Conservation (phyloP, 2,888 invertebrate species). For the Cryptocephalus primarius region DNA sequence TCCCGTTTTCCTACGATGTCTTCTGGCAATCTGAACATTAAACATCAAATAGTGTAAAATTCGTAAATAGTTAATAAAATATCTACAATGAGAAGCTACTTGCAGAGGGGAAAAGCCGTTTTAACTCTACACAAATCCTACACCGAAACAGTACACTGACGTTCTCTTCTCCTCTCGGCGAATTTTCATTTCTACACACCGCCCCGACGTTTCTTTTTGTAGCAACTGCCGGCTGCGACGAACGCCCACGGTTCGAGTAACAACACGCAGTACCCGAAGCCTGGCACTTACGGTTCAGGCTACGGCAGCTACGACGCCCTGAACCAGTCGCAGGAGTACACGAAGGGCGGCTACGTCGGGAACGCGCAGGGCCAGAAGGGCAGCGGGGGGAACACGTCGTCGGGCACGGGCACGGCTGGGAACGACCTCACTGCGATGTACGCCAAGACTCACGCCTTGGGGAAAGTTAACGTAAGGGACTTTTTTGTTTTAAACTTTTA, state of each 20-base stretch:
- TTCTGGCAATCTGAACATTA: conserved; percentile 6
- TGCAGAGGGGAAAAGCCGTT: no score
- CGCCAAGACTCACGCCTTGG: conserved; percentile 77
- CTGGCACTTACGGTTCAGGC: conserved; percentile 40
- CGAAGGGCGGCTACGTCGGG: conserved; percentile 36
- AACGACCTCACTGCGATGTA: conserved; percentile 79
- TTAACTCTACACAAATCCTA: no score
- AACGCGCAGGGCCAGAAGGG: conserved; percentile 26
- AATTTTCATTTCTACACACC: background rate
- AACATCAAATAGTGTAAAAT: no score
- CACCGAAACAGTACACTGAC: no score
- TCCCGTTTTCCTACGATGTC: conserved; percentile 4
- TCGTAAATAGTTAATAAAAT: no score
- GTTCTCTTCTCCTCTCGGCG: no score
- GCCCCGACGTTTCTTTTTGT: conserved; percentile 7
- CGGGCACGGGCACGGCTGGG: conserved; percentile 39
- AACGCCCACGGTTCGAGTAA: conserved; percentile 59
- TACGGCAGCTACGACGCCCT: conserved; percentile 56
- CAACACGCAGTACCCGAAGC: conserved; percentile 61
- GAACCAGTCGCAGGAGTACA: conserved; percentile 39
- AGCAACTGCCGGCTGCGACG: conserved; percentile 63
- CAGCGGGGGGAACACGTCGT: conserved; percentile 6
- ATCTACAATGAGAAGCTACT: no score
- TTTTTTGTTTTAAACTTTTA: background rate
- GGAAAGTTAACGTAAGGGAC: conserved; percentile 77